Percentiles rank a stretch among this genome's conserved stretches.
Conservation (phyloP, 2,888 invertebrate genomes). For the Pardosa pseudoannulata region DNA sequence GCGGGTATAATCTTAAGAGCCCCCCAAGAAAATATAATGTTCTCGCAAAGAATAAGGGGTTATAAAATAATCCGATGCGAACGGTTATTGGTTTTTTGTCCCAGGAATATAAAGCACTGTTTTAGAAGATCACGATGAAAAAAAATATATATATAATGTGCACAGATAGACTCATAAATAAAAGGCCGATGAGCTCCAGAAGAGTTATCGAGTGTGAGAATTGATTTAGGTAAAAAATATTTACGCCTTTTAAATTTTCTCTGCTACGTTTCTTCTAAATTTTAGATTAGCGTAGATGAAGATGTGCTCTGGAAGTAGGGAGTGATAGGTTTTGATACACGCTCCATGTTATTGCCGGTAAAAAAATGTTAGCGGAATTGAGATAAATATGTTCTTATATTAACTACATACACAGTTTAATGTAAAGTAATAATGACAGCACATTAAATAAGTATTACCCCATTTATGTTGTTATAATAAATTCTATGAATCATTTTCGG, state of each 20-base stretch:
- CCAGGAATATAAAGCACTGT: constrained; percentile 57
- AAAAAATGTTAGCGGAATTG: no score
- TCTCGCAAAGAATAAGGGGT: constrained; percentile 37
- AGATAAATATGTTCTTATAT: no score
- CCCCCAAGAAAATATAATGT: constrained; percentile 35
- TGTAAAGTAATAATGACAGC: no score
- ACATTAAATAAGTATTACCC: no score
- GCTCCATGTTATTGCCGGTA: no score
- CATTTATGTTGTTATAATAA: no score
- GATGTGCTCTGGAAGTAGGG: neutral
- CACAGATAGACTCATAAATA: constrained; percentile 19
- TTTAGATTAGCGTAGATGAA: neutral
- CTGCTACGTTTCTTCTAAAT: neutral
- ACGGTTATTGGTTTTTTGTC: constrained; percentile 71
- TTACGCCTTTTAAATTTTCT: neutral
- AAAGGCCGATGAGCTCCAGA: constrained; percentile 17
- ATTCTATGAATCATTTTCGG: no score
- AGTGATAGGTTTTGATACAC: neutral
- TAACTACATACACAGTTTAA: no score
- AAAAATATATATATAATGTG: constrained; percentile 44
- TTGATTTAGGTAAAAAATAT: constrained; percentile 48
- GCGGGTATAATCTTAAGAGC: neutral
- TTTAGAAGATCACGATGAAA: constrained; percentile 49
- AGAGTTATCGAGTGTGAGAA: constrained; percentile 35
- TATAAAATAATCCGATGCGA: constrained; percentile 51